Conservation (phyloP, 2,113 vertebrate genomes). For the Malurus melanocephalus region DNA sequence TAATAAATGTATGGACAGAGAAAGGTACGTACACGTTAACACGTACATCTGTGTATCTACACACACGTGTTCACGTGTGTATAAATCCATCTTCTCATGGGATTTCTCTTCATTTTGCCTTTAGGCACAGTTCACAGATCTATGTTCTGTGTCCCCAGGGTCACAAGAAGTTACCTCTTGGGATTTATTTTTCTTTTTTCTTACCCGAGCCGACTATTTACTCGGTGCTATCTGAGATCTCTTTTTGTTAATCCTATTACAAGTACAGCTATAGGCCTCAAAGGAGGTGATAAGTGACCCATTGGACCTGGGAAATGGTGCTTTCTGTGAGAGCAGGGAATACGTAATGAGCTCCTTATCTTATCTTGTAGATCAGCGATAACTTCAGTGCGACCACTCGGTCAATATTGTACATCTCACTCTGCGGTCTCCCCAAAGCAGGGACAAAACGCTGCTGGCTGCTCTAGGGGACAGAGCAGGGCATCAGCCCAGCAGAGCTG, state of each 20-base stretch:
- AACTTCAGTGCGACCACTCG: not conserved
- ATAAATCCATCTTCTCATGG: not conserved
- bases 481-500: accelerated
- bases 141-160: not conserved
- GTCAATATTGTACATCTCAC: not conserved
- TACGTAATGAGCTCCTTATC: not conserved
- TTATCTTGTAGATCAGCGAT: not conserved
- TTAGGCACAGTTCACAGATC: not conserved
- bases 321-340: not conserved
- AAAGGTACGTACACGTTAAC: not conserved
- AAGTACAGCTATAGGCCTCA: not conserved
- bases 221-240: not conserved
- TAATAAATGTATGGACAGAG: not conserved
- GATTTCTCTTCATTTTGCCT: not conserved
- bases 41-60: not conserved
- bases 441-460: not conserved
- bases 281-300: not conserved
- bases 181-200: not conserved
- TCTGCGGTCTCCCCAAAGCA: not conserved
- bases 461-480: not conserved
- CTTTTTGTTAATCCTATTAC: not conserved
- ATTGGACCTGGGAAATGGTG: not conserved
- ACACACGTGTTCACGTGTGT: not conserved
- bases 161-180: not conserved
- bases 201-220: not conserved